Conservation (phyloP, 2,888 invertebrate species). For the Eupeodes latifasciatus region DNA sequence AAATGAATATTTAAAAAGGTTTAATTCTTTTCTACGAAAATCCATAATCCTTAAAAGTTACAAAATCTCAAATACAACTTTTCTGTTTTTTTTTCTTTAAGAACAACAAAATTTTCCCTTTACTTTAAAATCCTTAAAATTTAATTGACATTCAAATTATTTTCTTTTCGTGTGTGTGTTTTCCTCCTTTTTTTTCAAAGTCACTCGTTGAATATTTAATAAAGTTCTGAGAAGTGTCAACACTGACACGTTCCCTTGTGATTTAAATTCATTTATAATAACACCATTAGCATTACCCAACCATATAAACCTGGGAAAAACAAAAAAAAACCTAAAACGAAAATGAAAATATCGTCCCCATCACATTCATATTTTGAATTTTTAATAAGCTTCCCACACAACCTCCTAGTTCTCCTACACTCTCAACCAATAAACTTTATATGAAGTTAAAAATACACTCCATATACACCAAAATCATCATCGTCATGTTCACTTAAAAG, state of each 20-base stretch:
- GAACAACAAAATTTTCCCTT: not conserved
- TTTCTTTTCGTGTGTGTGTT: not conserved
- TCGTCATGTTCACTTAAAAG: not conserved
- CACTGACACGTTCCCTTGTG: conserved; percentile 24
- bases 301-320: not conserved
- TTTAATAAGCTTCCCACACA: conserved; percentile 53
- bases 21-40: too few species aligned
- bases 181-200: not conserved
- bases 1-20: too few species aligned
- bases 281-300: conserved; percentile 26
- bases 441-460: conserved; percentile 1
- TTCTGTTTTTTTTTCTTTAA: not conserved
- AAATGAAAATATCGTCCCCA: not conserved
- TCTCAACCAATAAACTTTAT: not conserved
- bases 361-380: conserved; percentile 52
- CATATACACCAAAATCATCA: not conserved
- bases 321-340: not conserved
- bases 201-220: conserved; percentile 71
- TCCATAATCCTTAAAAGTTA: not conserved
- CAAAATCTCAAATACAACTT: not conserved
- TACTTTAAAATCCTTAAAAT: not conserved
- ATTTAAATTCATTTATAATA: conserved; percentile 39
- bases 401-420: not conserved
- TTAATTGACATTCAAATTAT: conserved; percentile 30
- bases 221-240: conserved; percentile 57